Base-by-base conservation (phyloP, 2,888 invertebrate genomes). In the Acanthococcus lagerstroemiae region DNA sequence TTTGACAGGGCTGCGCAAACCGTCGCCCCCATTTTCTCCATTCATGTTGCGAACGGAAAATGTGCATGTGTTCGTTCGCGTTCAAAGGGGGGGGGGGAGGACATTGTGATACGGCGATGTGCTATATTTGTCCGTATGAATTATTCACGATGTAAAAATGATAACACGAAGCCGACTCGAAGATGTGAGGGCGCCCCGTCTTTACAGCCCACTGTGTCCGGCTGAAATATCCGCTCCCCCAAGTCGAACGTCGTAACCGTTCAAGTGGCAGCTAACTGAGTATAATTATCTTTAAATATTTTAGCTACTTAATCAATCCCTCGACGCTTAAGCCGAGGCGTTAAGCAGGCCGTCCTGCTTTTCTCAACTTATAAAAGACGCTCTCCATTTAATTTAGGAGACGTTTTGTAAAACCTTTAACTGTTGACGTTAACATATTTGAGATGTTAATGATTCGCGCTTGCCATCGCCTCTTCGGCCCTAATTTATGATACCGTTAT, bases 271-370 rank as follows among this genome's bases (percentile, higher is more conserved):
- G 45, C 46, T 46, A 45, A 56, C 56, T 56, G 37, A 27, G 30
- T 58, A 58, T 58, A 58, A 58, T 58, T 58, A 58, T 58, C 58
- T 58, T 45, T 58, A 58, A 58, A 58, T 58, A 58, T 58, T 58
- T 58, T 46, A 58, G 45, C 58, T 58, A 45, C 46, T 58, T 58
- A 58, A 58, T 58, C 58, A 58, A 58, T 58, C 58, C 44, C 57
- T 37, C 26, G 55, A 22, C 19, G 17, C 19, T 50, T 50, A n/a
- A 12, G 50, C 50, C n/a, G 50, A 58, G 45, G 58, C 58, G 58
- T 58, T 44, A 58, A 46, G 44, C n/a, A 55, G 55, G 37, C 26
- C 55, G 27, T 25, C 50, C 9, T n/a, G 45, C 45, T 44, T 12
- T n/a, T 37, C 37, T 9, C 37, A 9, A 37, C n/a, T 58, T 58